phyloP scores from a whole-genome alignment of 2,797 vertebrate species.

The Lepus oiostolus region DNA sequence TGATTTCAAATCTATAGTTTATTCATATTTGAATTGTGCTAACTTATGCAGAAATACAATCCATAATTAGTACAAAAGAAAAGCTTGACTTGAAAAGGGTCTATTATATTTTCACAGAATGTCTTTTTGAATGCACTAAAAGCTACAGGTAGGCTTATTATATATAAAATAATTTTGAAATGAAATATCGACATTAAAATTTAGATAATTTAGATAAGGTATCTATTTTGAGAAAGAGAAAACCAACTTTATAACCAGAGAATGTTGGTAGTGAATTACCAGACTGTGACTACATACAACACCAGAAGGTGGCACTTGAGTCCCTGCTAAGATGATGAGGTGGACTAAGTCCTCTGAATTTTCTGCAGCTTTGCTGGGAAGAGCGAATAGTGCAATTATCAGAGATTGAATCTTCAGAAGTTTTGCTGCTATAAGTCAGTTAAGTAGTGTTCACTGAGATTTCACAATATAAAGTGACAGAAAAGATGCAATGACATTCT shows the following conservation, averaged over 20 bases:
- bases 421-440: neutral
- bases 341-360: neutral
- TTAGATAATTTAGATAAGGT: neutral
- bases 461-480: neutral
- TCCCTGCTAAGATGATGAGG: neutral
- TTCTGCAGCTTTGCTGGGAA: neutral
- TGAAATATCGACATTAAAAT: slow-evolving; percentile 18
- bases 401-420: neutral
- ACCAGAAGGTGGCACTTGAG: slow-evolving; percentile 61
- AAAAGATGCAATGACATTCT: neutral
- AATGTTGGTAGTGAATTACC: neutral
- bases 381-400: neutral
- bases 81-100: neutral
- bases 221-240: neutral
- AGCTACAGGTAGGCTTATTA: neutral
- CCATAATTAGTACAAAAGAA: slow-evolving; percentile 27
- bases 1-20: neutral
- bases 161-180: neutral
- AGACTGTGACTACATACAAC: neutral
- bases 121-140: slow-evolving; percentile 2
- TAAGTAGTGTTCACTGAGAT: neutral
- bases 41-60: neutral
- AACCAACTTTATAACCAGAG: neutral
- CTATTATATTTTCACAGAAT: neutral
- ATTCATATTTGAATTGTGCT: neutral